Evolutionary conservation across 2,113 vertebrate genomes (phyloP), one percentile per base, ranked within the genome.

Genomic region (Grantiella picta): DNA sequence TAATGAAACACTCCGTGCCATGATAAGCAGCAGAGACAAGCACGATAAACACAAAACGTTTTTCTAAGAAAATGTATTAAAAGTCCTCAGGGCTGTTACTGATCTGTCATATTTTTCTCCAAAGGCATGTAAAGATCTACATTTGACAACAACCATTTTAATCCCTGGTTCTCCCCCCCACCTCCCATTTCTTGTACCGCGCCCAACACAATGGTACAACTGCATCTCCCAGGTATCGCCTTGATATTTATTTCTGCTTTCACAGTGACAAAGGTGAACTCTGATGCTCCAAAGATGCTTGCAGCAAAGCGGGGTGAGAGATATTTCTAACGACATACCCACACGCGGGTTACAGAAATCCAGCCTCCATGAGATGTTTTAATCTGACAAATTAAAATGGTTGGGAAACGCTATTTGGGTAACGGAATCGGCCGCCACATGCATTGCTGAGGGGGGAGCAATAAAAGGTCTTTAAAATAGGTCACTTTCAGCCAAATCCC

Each of bases 401-500:
- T 94, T 95, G 96, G 91, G 92, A 92, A 94, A 96, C 93, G 95
- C 71, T 91, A 92, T 94, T 75, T 85, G 92, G 93, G 84, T 92
- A 94, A 94, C 90, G 96, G 93, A 59, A 77, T 86, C 94, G 76
- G 68, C 68, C 60, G 47, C 92, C 71, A 94, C 93, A 92, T 59
- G 92, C 92, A 76, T 10, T 59, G 80, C 89, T 80, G 85, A 83
- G 54, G 86, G 90, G 86, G 68, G 83, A 75, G 89, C 81, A 49
- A 87, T 25, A 90, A 95, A 96, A 96, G 89, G 79, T 90, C 86
- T 97, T 94, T 91, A 93, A 96, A 80, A 91, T 92, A 96, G 91
- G 92, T 95, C 73, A 96, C 94, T 96, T 97, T 88, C 63, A 86
- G 52, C 97, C 95, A 94, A 92, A 96, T 94, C 80, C 95, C 85